A percentile compares a stretch with the other conserved stretches of the same genome.
These are phyloP conservation scores for Lordiphosa clarofinis DNA, from an alignment of 1,140 invertebrate species.

Conservation along the genomic window DNA sequence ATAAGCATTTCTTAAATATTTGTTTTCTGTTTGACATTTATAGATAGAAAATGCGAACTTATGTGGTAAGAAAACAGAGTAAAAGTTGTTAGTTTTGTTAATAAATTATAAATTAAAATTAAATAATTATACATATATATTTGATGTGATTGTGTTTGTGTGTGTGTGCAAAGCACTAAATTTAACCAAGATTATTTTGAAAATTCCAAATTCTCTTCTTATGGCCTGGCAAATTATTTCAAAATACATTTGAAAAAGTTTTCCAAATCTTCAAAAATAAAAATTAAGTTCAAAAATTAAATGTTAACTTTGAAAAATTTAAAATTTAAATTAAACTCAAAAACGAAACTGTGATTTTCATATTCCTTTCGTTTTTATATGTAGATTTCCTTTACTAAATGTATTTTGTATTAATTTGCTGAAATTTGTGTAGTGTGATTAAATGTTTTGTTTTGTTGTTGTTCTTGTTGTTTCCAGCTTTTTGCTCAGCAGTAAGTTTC, in stretches of 20 bases:
- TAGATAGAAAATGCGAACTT: slow-evolving; percentile 67
- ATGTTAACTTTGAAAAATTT: not conserved
- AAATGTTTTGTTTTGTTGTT: slow-evolving; percentile 25
- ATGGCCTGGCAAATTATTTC: slow-evolving; percentile 37
- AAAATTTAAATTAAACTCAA: slow-evolving; percentile 6
- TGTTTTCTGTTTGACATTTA: slow-evolving; percentile 58
- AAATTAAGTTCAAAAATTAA: slow-evolving; percentile 1
- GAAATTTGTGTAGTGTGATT: slow-evolving; percentile 21
- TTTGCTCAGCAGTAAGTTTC: slow-evolving; percentile 40
- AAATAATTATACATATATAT: slow-evolving; percentile 35
- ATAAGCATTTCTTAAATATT: slow-evolving; percentile 62
- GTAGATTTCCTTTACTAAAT: slow-evolving; percentile 41
- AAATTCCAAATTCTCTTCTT: slow-evolving; percentile 26
- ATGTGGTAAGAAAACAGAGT: slow-evolving; percentile 30
- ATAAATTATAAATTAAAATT: slow-evolving; percentile 40
- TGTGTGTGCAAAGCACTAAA: slow-evolving; percentile 36
- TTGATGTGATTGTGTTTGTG: slow-evolving; percentile 7
- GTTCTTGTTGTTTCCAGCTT: slow-evolving; percentile 16
- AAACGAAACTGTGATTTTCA: not conserved
- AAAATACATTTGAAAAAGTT: slow-evolving; percentile 25
- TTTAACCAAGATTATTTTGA: slow-evolving; percentile 12
- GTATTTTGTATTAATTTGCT: slow-evolving; percentile 56
- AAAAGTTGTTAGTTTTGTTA: slow-evolving; percentile 36
- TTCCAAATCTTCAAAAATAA: not conserved
- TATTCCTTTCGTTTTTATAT: slow-evolving; percentile 12